These are phyloP conservation scores for Ramphastos sulfuratus DNA, from an alignment of 2,113 vertebrate genomes.

Conservation along the genomic window DNA sequence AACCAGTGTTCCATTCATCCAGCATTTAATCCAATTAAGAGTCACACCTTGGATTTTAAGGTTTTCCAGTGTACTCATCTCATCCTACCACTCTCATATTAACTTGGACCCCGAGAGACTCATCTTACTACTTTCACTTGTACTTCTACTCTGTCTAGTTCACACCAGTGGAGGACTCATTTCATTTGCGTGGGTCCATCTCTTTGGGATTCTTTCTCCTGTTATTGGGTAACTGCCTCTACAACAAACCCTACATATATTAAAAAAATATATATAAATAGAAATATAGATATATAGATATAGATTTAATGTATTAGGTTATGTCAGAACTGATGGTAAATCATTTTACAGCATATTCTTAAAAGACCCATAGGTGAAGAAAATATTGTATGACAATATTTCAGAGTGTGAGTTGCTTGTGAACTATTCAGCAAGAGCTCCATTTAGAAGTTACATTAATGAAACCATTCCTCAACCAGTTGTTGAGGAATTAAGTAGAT, in stretches of 20 bases:
- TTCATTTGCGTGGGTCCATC: not conserved
- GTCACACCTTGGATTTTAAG: not conserved
- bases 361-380: not conserved
- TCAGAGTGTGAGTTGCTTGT: not conserved
- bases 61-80: not conserved
- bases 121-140: not conserved
- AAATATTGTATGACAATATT: not conserved
- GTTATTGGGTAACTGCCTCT: conserved; percentile 20
- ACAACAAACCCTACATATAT: not conserved
- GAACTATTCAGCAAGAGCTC: not conserved
- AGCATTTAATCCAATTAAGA: conserved; percentile 14
- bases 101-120: not conserved
- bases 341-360: not conserved
- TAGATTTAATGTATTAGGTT: not conserved
- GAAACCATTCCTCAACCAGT: not conserved
- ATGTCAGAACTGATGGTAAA: not conserved
- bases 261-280: too few species aligned
- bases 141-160: not conserved
- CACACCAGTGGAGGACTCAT: not conserved
- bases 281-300: too few species aligned
- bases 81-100: not conserved
- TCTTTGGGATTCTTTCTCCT: not conserved
- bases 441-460: not conserved
- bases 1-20: not conserved
- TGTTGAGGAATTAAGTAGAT: not conserved